Conservation (phyloP, 2,888 invertebrate genomes). For the Candidula unifasciata region DNA sequence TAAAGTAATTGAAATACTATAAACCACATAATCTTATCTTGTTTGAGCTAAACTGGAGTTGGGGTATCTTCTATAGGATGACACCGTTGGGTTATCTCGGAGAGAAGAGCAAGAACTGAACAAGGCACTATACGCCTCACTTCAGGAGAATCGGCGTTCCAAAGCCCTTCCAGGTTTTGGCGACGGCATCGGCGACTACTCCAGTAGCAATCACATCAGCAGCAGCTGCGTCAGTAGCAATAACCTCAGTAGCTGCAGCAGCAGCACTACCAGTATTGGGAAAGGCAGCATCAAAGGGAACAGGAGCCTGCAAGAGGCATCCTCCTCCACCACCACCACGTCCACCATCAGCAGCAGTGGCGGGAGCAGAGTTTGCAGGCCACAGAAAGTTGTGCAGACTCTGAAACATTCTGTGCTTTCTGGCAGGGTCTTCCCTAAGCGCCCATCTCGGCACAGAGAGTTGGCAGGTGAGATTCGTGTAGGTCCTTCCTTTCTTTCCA, state of each 20-base stretch:
- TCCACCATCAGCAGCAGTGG: neutral
- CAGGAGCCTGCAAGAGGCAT: conserved; percentile 21
- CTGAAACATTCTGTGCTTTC: conserved; percentile 19
- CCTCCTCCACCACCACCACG: conserved; percentile 1
- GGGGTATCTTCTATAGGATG: conserved; percentile 59
- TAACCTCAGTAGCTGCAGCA: conserved; percentile 7
- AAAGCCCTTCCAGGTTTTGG: conserved; percentile 27
- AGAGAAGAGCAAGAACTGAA: conserved; percentile 77
- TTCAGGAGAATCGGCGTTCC: conserved; percentile 69
- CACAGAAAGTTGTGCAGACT: neutral
- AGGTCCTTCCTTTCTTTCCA: neutral
- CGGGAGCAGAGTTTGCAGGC: neutral
- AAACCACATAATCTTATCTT: too few relatives aligned
- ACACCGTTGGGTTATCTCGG: conserved; percentile 75
- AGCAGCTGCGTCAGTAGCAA: conserved; percentile 12
- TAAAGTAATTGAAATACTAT: too few relatives aligned
- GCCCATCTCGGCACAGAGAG: neutral
- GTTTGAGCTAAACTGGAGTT: too few relatives aligned
- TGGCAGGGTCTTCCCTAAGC: neutral
- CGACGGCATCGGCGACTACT: conserved; percentile 11
- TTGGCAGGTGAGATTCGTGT: conserved; percentile 40
- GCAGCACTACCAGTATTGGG: conserved; percentile 11
- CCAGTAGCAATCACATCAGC: neutral
- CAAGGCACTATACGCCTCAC: conserved; percentile 77
- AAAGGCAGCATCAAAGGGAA: conserved; percentile 24